phyloP scores from a whole-genome alignment of 1,140 invertebrate genomes.

The Ostrea denselamellosa region DNA sequence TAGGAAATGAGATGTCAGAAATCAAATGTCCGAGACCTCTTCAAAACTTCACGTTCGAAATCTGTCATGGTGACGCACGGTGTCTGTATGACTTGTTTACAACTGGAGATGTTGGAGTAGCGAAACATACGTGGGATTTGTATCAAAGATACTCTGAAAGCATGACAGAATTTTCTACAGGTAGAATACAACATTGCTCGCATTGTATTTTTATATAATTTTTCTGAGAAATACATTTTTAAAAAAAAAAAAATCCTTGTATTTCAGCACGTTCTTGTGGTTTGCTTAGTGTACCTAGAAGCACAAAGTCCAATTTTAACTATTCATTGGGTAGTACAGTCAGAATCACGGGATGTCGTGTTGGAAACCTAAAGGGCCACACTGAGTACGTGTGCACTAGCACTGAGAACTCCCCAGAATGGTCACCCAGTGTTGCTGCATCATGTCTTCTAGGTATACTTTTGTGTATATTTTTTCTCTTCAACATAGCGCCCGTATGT shows the following conservation, averaged over 20 bases:
- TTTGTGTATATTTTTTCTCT: too few relatives aligned
- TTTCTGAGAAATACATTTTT: neutral
- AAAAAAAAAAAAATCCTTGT: neutral
- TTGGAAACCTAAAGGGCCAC: conserved; percentile 44
- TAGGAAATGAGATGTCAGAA: neutral
- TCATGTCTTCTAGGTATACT: conserved; percentile 46
- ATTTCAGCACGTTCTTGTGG: conserved; percentile 54
- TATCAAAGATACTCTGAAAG: neutral
- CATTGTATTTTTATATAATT: neutral
- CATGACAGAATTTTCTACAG: neutral
- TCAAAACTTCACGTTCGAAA: neutral
- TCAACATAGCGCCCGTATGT: too few relatives aligned
- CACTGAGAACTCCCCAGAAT: conserved; percentile 42
- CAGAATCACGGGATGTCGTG: conserved; percentile 54
- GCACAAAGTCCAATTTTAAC: conserved; percentile 54
- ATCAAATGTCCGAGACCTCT: neutral
- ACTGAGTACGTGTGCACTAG: conserved; percentile 54
- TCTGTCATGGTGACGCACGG: neutral
- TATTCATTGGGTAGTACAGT: conserved; percentile 59
- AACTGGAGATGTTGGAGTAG: neutral
- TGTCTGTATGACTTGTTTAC: conserved; percentile 2
- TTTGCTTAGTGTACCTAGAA: conserved; percentile 56
- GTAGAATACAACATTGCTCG: neutral
- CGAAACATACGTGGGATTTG: neutral
- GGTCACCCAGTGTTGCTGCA: conserved; percentile 51